Evolutionary conservation across 1,140 invertebrate species (phyloP).

Genomic region (Trichoplusia ni): DNA sequence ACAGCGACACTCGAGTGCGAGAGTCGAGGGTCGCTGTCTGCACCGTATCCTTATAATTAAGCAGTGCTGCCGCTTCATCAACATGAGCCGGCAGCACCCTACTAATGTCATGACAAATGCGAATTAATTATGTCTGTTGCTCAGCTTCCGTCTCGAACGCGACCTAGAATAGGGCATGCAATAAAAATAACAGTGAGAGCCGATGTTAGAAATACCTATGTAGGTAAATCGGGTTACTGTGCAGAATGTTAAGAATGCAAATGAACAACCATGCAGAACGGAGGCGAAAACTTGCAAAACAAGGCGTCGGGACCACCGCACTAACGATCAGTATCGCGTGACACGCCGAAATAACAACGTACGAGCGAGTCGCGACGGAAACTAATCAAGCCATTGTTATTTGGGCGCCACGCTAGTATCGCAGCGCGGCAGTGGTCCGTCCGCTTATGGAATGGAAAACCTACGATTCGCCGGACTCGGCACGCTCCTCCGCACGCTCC

Average conservation of each 20-base stretch:
- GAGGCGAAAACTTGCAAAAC: slow-evolving; percentile 70
- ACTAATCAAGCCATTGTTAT: slow-evolving; percentile 30
- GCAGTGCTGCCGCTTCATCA: slow-evolving; percentile 36
- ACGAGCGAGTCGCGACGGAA: neutral
- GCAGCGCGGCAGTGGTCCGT: slow-evolving; percentile 36
- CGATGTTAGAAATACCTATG: slow-evolving; percentile 70
- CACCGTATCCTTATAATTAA: slow-evolving; percentile 59
- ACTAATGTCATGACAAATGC: slow-evolving; percentile 61
- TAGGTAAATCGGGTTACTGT: slow-evolving; percentile 74
- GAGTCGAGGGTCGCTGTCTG: slow-evolving; percentile 42
- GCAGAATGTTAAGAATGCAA: slow-evolving; percentile 76
- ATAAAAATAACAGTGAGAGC: slow-evolving; percentile 63
- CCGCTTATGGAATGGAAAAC: slow-evolving; percentile 79
- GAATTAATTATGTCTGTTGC: slow-evolving; percentile 51
- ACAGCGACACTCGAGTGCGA: slow-evolving; percentile 46
- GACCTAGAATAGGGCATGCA: slow-evolving; percentile 75
- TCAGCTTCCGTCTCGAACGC: slow-evolving; percentile 51
- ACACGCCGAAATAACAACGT: slow-evolving; percentile 38
- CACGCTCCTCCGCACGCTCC: slow-evolving; percentile 99
- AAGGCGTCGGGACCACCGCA: slow-evolving; percentile 53
- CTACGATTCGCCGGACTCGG: slow-evolving; percentile 99
- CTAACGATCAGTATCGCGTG: slow-evolving; percentile 49
- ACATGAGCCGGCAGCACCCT: slow-evolving; percentile 47
- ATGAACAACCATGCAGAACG: slow-evolving; percentile 80
- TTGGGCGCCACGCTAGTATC: slow-evolving; percentile 27